phyloP scores from a whole-genome alignment of 2,797 vertebrate genomes.

The Leptatherina wallacei region DNA sequence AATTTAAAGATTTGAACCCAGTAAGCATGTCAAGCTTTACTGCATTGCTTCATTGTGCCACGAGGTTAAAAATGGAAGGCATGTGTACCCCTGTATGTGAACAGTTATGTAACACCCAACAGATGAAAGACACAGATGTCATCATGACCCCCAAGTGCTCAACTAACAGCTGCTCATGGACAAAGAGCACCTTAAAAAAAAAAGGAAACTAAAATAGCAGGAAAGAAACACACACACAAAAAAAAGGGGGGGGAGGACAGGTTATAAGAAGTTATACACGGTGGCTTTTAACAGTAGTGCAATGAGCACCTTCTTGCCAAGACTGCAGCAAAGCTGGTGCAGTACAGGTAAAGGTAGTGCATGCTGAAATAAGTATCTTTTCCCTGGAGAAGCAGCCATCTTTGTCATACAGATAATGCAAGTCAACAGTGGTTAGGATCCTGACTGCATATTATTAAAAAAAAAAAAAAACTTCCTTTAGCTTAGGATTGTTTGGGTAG shows the following conservation, averaged over 20 bases:
- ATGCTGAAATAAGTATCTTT: conserved; percentile 40
- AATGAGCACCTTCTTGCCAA: conserved; percentile 67
- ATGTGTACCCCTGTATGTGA: conserved; percentile 24
- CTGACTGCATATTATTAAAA: neutral
- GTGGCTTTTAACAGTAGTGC: conserved; percentile 35
- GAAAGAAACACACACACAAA: too few species aligned
- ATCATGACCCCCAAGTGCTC: conserved; percentile 40
- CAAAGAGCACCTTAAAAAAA: conserved; percentile 55
- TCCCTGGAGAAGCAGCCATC: conserved; percentile 41
- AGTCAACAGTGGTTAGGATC: conserved; percentile 35
- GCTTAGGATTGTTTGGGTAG: conserved; percentile 26
- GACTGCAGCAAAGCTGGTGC: conserved; percentile 73
- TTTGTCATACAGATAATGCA: conserved; percentile 35
- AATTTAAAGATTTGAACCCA: neutral
- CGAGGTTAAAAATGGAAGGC: conserved; percentile 37
- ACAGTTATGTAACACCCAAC: conserved; percentile 50
- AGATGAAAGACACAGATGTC: conserved; percentile 53
- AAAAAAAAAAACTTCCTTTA: neutral
- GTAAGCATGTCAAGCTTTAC: neutral
- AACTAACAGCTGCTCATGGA: conserved; percentile 28
- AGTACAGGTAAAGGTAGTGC: conserved; percentile 44
- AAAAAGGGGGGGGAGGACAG: too few species aligned
- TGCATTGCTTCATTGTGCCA: conserved; percentile 35
- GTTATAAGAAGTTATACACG: conserved; percentile 12
- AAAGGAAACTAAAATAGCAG: conserved; percentile 26